A percentile compares a stretch with the other conserved stretches of the same genome.
These are phyloP conservation scores for Xyrichtys novacula DNA, from an alignment of 2,797 vertebrate genomes.

Conservation along the genomic window DNA sequence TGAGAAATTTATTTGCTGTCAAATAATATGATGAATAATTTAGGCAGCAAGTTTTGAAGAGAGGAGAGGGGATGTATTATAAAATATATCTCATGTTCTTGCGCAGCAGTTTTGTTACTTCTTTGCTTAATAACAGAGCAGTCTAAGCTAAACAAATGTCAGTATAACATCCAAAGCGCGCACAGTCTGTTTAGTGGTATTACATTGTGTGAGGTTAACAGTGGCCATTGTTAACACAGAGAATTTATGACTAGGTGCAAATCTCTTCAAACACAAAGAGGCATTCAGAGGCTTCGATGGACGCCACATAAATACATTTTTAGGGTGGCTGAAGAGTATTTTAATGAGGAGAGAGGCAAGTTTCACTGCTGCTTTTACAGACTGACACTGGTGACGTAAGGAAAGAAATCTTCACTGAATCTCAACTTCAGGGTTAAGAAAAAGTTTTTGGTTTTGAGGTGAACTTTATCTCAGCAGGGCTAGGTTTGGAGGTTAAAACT, in stretches of 20 bases:
- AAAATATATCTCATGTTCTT: no score
- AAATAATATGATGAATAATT: no score
- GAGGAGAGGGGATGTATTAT: no score
- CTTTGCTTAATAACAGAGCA: no score
- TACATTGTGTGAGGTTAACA: background rate
- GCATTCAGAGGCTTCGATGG: background rate
- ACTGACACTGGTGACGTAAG: constrained; percentile 12
- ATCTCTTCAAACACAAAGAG: background rate
- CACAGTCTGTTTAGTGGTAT: background rate
- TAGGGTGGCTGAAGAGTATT: background rate
- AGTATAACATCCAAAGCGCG: background rate
- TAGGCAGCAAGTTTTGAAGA: no score
- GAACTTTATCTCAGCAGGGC: constrained; percentile 2
- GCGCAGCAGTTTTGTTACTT: no score
- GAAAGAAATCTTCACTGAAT: constrained; percentile 4
- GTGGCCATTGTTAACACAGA: background rate
- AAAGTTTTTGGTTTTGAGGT: background rate
- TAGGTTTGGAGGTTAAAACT: constrained; percentile 5
- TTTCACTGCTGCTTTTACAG: constrained; percentile 12
- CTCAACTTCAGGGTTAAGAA: background rate
- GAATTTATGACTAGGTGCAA: background rate
- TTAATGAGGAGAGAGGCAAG: background rate
- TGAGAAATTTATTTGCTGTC: no score
- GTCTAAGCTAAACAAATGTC: background rate
- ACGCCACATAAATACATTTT: constrained; percentile 13